Evolutionary conservation across 2,888 invertebrate species (phyloP), one percentile per base, ranked within the genome.

Genomic region (Timema cristinae): DNA sequence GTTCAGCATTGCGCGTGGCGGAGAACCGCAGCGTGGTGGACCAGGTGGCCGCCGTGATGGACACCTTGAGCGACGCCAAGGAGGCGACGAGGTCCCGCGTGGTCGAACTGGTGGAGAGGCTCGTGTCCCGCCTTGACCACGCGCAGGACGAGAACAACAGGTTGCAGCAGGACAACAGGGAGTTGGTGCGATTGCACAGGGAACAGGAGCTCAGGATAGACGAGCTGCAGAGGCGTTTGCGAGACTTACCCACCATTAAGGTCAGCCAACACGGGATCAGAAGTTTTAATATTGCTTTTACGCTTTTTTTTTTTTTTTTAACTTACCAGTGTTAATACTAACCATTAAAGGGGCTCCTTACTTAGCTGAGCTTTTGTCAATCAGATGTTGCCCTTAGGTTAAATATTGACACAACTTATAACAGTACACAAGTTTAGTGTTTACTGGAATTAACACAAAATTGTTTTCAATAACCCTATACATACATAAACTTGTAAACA

Each of bases 21-120:
- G 63, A 4, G 32, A 16, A 32, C 59, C 59, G 9, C 59, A 73
- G 50, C 51, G 78, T 79, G n/a, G 79, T 79, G 61, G 78, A 79
- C 56, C 79, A 79, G 75, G 79, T 79, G 67, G 79, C 79, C 1
- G 78, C 78, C 8, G 79, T 79, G 5, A 75, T 80, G 70, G 79
- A 78, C 59, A 78, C 78, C 7, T 73, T 79, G 50, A 78, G 78
- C 69, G 79, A 79, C 63, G 78, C 77, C 47, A 78, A 78, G 75
- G 79, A 79, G 73, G 76, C 78, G 13, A 78, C 78, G 47, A 73
- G 79, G 48, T 76, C 77, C 56, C 77, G 77, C 49, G 79, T 80
- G 54, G 77, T 79, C 7, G 76, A 76, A 16, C 76, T 79, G 68
- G 79, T 79, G 15, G 77, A 79, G 71, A 76, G 77, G 67, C 75